phyloP scores from a whole-genome alignment of 2,797 vertebrate genomes.

The Gallinago stenura region DNA sequence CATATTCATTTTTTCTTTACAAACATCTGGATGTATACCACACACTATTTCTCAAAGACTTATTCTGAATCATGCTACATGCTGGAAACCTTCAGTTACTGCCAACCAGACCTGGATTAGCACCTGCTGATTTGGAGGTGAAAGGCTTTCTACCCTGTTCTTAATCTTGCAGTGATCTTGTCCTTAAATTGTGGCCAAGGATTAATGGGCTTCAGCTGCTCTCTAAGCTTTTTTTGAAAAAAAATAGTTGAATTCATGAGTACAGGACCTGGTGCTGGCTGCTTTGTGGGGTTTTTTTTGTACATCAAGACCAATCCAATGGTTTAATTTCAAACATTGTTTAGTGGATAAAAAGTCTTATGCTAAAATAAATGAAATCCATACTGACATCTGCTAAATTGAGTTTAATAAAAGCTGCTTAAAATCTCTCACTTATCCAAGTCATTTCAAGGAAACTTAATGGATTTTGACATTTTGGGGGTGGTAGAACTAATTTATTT shows the following conservation, averaged over 20 bases:
- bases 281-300: neutral
- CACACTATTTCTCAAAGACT: neutral
- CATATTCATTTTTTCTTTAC: neutral
- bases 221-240: neutral
- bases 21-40: neutral
- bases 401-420: constrained; percentile 23
- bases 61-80: neutral
- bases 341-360: neutral
- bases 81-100: neutral
- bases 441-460: neutral
- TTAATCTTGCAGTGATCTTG: neutral
- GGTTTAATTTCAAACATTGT: neutral
- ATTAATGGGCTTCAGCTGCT: neutral
- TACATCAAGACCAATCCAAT: neutral
- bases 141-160: neutral
- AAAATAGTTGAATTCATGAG: neutral
- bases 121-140: neutral
- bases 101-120: neutral
- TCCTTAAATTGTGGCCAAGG: neutral
- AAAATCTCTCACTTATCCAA: constrained; percentile 9
- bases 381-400: constrained; percentile 41
- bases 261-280: neutral
- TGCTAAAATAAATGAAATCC: neutral
- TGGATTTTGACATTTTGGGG: neutral
- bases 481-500: constrained; percentile 25